Conservation (phyloP, 2,888 invertebrate genomes). For the Brenthis hecate region DNA sequence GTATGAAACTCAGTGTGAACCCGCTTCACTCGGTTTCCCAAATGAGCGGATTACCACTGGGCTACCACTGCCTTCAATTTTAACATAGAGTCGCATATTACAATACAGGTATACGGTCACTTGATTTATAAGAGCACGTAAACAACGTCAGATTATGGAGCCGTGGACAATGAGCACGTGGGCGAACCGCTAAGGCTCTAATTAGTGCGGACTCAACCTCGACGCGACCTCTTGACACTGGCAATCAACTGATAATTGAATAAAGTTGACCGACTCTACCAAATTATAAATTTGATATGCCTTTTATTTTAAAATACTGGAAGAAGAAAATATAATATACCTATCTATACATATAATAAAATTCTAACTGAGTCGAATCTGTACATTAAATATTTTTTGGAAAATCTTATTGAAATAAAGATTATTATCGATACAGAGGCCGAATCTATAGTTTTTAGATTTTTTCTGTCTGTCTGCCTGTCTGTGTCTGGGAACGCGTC, state of each 20-base stretch:
- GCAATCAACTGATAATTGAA: constrained; percentile 76
- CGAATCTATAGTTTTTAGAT: too few relatives aligned
- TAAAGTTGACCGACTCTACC: constrained; percentile 70
- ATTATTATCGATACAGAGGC: too few relatives aligned
- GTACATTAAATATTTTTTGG: too few relatives aligned
- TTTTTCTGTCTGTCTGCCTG: too few relatives aligned
- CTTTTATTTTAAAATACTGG: constrained; percentile 25
- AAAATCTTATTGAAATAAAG: too few relatives aligned
- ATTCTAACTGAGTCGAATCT: too few relatives aligned
- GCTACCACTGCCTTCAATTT: neutral
- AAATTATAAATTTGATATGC: constrained; percentile 61
- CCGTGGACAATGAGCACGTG: constrained; percentile 52
- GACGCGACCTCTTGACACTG: constrained; percentile 74
- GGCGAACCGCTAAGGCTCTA: constrained; percentile 69
- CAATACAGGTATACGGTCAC: too few relatives aligned
- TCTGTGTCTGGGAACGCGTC: too few relatives aligned
- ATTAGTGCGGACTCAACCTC: constrained; percentile 72
- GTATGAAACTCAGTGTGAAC: too few relatives aligned
- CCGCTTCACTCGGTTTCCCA: too few relatives aligned
- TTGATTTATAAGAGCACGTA: neutral
- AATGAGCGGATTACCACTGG: too few relatives aligned
- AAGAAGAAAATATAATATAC: constrained; percentile 2
- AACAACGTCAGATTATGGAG: constrained; percentile 31
- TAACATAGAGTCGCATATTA: neutral
- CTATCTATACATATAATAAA: too few relatives aligned